Base-by-base conservation (phyloP, 2,797 vertebrate species). In the Perodicticus potto region DNA sequence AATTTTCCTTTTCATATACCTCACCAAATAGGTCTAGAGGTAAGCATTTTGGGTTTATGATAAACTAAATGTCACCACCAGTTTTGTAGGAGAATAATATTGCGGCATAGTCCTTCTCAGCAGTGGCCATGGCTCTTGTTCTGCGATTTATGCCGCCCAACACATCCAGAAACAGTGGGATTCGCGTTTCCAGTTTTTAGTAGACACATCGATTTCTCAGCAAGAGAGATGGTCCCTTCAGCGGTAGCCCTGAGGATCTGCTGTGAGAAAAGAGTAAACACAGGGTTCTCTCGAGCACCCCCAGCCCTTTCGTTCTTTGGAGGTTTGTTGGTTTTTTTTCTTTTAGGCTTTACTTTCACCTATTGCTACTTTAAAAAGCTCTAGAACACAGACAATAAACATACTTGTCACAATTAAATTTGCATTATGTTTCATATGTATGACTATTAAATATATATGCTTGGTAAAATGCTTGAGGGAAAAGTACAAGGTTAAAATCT, bases 41-140 rank as follows among this genome's bases (percentile, higher is more conserved):
- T 83, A 61, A 57, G 67, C 72, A 78, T 49, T 91, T 78, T 81
- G 13, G 19, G 8, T 92, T 93, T 37, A 65, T 19, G 32, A 85
- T 85, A 72, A 78, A 78, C 63, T 76, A 93, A 86, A 88, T n/a
- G 27, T 72, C 85, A 82, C 77, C 55, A 7, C 45, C 87, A 61
- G 29, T 63, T 93, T 85, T 76, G 53, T 59, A 80, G 89, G 76
- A 85, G 73, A 63, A 70, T n/a, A 29, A 17, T 65, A 49, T 34
- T 67, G 86, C 65, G 57, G 19, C 69, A 65, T 25, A 14, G 76
- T 67, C 19, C 17, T 86, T 82, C 63, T 89, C 34, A 32, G 34
- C 57, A 55, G 4, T 25, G 55, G 61, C 43, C 77, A 16, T 25
- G 4, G n/a, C 34, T 73, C n/a, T 91, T 40, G 11, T 20, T 76